Evolutionary conservation across 53 echinoderm and acorn worm genomes (phyloP).

Genomic region (Hippasteria phrygiana): DNA sequence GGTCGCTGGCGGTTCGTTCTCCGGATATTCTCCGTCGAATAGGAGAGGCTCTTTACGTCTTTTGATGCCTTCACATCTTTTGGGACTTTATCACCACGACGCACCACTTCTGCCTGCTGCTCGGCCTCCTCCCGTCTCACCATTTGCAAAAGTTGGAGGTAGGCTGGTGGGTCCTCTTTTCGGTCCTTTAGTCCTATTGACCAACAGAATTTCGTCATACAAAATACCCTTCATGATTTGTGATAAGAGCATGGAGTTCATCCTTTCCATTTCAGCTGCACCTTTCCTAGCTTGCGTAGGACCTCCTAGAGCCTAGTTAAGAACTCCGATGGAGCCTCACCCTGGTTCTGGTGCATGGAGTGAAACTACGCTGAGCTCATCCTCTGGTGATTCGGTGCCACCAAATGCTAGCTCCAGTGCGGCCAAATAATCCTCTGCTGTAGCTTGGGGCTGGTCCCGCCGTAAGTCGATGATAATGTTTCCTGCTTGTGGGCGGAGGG

Average conservation of each 20-base stretch:
- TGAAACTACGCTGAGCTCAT: constrained; percentile 74
- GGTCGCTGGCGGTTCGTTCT: neutral
- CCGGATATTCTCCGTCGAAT: neutral
- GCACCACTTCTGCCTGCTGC: neutral
- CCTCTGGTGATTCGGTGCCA: constrained; percentile 58
- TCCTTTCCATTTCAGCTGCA: neutral
- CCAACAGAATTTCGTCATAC: constrained; percentile 51
- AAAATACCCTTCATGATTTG: constrained; percentile 58
- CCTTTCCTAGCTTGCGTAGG: constrained; percentile 60
- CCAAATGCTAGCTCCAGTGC: constrained; percentile 75
- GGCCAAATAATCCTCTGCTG: constrained; percentile 59
- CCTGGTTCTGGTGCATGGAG: constrained; percentile 27
- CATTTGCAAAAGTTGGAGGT: neutral
- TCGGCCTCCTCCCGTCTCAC: constrained; percentile 58
- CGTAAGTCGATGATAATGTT: constrained; percentile 42
- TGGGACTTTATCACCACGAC: neutral
- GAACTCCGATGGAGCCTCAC: constrained; percentile 48
- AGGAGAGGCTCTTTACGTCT: neutral
- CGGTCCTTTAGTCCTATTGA: constrained; percentile 43
- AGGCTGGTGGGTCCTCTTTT: constrained; percentile 33
- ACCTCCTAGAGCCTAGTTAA: constrained; percentile 40
- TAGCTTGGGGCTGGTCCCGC: constrained; percentile 49
- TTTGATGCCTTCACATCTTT: neutral
- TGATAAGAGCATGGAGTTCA: constrained; percentile 6
- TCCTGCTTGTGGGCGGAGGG: constrained; percentile 30